Evolutionary conservation across 1,140 invertebrate genomes (phyloP).

Genomic region (Calosoma granatense): DNA sequence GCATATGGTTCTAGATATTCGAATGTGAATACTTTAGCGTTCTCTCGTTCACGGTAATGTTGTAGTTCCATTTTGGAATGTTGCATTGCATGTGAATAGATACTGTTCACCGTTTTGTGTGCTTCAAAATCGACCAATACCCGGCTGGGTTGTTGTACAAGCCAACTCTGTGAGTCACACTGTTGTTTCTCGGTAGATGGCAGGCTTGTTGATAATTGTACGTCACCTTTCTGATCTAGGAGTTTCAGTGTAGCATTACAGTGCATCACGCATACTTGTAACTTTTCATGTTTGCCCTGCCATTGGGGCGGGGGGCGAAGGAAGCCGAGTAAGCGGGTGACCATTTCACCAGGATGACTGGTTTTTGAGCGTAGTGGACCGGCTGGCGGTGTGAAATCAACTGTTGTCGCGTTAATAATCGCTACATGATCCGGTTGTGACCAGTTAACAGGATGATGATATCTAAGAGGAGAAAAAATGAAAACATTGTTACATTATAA

Average conservation of each 20-base stretch:
- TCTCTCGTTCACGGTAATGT: conserved; percentile 59
- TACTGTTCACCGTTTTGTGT: conserved; percentile 40
- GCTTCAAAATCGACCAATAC: conserved; percentile 67
- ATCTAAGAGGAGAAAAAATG: conserved; percentile 30
- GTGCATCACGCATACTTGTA: conserved; percentile 64
- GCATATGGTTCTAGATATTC: conserved; percentile 82
- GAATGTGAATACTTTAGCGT: conserved; percentile 70
- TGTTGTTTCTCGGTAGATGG: conserved; percentile 54
- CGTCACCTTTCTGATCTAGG: conserved; percentile 37
- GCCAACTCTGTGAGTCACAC: conserved; percentile 50
- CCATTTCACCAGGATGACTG: conserved; percentile 56
- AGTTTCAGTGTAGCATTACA: conserved; percentile 49
- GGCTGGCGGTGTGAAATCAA: conserved; percentile 59
- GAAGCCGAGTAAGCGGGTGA: conserved; percentile 67
- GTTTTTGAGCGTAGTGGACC: conserved; percentile 52
- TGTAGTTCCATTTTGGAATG: conserved; percentile 72
- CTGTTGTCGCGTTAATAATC: conserved; percentile 72
- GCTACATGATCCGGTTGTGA: conserved; percentile 75
- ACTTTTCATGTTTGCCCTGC: conserved; percentile 52
- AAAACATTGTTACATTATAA: too few species aligned
- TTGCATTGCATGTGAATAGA: conserved; percentile 40
- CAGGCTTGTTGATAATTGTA: conserved; percentile 43
- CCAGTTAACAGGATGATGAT: conserved; percentile 74
- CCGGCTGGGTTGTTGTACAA: conserved; percentile 40
- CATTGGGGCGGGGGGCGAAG: conserved; percentile 62